Base-by-base conservation (phyloP, 2,888 invertebrate species). In the Drosophila nigricruria region DNA sequence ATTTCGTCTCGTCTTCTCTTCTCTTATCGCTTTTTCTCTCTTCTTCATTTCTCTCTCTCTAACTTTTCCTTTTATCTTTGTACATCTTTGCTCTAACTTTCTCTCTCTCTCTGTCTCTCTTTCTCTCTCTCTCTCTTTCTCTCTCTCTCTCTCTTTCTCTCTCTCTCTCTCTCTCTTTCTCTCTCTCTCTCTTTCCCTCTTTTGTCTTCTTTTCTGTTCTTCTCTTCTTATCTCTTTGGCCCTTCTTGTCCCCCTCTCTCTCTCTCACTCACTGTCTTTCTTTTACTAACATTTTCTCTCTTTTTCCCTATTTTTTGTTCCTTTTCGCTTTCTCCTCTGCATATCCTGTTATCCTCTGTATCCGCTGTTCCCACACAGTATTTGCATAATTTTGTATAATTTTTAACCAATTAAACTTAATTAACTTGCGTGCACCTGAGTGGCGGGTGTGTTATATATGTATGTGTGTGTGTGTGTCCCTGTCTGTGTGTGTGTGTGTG, bases 361-460 rank as follows among this genome's bases (percentile, higher is more conserved):
- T 43, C 20, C 42, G 16, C 10, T 45, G 18, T 14, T 47, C 12
- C 38, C 18, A 4, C 43, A 32, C 34, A 27, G 45, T 57, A 49
- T 58, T 36, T 47, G 68, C 73, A 64, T 77, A 70, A 76, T 77
- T 76, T 76, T 75, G 65, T 86, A 72, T 88, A 81, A 88, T 89
- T 79, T 82, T 81, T 82, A 89, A 84, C 82, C 86, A 90, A 89
- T 89, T 90, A 82, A 90, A 83, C 80, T 81, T 89, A 89, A 89
- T 89, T 89, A 87, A 83, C 82, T 85, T 82, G 70, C 62, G 65
- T 43, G 38, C n/a, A n/a, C 23, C 43, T 34, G 43, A n/a, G 43
- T 25, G 57, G 18, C 12, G 42, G 32, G 32, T 43, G 25, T 40
- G 49, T 10, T 23, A 23, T 53, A 38, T 54, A 38, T 30, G 30